phyloP scores from a whole-genome alignment of 2,888 invertebrate genomes.

The Helleia helle region DNA sequence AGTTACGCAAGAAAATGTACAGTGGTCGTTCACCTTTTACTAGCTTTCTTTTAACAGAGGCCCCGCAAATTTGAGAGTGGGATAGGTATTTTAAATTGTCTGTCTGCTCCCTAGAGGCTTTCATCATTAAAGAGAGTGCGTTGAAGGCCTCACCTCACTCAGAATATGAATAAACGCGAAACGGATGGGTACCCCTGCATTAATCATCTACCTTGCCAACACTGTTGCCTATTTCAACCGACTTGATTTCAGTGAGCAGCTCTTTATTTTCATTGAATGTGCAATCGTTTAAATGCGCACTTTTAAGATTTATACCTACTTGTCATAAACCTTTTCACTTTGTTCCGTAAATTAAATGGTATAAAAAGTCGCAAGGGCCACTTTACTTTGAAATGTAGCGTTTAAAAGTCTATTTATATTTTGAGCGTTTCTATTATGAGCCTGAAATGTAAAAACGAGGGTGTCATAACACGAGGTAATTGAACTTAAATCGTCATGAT shows the following conservation, averaged over 20 bases:
- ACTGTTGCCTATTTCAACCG: constrained; percentile 10
- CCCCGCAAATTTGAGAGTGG: constrained; percentile 25
- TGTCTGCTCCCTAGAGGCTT: constrained; percentile 27
- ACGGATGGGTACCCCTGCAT: constrained; percentile 32
- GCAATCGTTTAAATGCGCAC: too few species aligned
- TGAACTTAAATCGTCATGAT: too few species aligned
- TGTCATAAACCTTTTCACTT: too few species aligned
- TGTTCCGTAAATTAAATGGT: too few species aligned
- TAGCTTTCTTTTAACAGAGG: constrained; percentile 24
- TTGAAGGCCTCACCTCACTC: constrained; percentile 26
- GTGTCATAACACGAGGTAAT: too few species aligned
- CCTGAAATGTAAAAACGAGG: too few species aligned
- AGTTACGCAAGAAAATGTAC: constrained; percentile 20
- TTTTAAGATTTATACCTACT: too few species aligned
- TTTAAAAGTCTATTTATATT: too few species aligned
- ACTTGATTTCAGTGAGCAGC: constrained; percentile 3
- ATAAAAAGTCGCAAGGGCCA: too few species aligned
- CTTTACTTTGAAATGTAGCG: too few species aligned
- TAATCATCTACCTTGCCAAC: constrained; percentile 28
- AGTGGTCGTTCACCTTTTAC: constrained; percentile 24
- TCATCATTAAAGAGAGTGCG: constrained; percentile 39
- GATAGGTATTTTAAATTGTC: constrained; percentile 30
- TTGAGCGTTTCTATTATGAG: too few species aligned
- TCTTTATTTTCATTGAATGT: constrained; percentile 2
- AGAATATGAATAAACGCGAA: constrained; percentile 35